Conservation (phyloP, 2,113 vertebrate species). For the Macrotus californicus region DNA sequence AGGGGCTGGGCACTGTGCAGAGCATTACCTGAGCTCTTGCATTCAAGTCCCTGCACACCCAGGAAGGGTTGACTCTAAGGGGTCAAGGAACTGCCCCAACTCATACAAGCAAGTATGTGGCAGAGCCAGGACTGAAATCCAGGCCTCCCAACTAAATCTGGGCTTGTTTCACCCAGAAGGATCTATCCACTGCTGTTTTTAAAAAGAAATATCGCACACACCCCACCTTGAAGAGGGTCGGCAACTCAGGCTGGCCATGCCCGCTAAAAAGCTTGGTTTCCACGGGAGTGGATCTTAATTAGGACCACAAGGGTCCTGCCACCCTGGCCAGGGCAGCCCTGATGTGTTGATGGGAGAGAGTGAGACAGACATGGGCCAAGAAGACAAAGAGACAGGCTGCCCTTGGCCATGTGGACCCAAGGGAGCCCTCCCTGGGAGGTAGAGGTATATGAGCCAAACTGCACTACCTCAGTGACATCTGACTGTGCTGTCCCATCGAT, state of each 20-base stretch:
- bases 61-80: neutral
- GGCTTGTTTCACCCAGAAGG: constrained; percentile 4
- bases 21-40: neutral
- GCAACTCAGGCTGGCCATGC: constrained; percentile 16
- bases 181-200: neutral
- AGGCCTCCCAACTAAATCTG: neutral
- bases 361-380: neutral
- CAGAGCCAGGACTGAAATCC: neutral
- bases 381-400: constrained; percentile 19
- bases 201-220: neutral
- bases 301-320: constrained; percentile 36
- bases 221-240: constrained; percentile 39
- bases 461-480: neutral
- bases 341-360: neutral
- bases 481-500: neutral
- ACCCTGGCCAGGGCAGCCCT: neutral
- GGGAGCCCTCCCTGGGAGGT: neutral
- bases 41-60: neutral
- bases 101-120: neutral
- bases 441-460: fast-evolving
- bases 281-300: constrained; percentile 54
- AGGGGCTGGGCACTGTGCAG: neutral
- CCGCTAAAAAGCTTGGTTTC: constrained; percentile 63
- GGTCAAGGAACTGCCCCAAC: neutral
- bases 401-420: neutral